These are phyloP conservation scores for Eupithecia abbreviata DNA, from an alignment of 2,888 invertebrate species.

Conservation along the genomic window DNA sequence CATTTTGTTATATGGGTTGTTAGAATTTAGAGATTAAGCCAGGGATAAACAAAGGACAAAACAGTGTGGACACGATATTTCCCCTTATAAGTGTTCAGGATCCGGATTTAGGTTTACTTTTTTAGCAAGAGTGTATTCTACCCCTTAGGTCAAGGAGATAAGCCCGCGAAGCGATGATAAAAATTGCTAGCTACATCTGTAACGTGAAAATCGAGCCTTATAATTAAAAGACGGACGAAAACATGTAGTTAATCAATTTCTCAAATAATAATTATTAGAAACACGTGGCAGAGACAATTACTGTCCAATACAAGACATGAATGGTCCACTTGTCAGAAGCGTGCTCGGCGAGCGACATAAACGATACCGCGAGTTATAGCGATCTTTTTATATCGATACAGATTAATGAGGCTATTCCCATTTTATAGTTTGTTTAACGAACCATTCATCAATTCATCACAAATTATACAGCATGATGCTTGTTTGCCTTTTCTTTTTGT, in stretches of 20 bases:
- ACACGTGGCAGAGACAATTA: slow-evolving; percentile 1
- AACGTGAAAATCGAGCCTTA: background rate
- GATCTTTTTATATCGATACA: slow-evolving; percentile 33
- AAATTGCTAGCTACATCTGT: background rate
- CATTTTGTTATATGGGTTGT: too few species aligned
- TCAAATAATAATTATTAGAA: slow-evolving; percentile 11
- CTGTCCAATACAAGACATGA: background rate
- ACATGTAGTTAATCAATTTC: slow-evolving; percentile 2
- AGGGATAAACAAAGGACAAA: too few species aligned
- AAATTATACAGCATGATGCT: slow-evolving; percentile 18
- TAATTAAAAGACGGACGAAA: background rate
- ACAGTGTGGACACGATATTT: too few species aligned
- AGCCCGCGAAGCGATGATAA: background rate
- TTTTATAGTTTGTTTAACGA: slow-evolving; percentile 35
- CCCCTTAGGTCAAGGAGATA: background rate
- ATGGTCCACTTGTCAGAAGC: background rate
- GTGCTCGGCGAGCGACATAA: background rate
- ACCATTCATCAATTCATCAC: slow-evolving; percentile 25
- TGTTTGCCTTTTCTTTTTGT: background rate
- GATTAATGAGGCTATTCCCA: slow-evolving; percentile 29
- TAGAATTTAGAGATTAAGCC: too few species aligned
- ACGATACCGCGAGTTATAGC: slow-evolving; percentile 12
- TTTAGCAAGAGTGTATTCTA: background rate
- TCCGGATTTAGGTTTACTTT: too few species aligned
- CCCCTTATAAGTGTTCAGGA: too few species aligned